Evolutionary conservation across 2,113 vertebrate species (phyloP), one percentile per base, ranked within the genome.

Genomic region (Jaculus jaculus): DNA sequence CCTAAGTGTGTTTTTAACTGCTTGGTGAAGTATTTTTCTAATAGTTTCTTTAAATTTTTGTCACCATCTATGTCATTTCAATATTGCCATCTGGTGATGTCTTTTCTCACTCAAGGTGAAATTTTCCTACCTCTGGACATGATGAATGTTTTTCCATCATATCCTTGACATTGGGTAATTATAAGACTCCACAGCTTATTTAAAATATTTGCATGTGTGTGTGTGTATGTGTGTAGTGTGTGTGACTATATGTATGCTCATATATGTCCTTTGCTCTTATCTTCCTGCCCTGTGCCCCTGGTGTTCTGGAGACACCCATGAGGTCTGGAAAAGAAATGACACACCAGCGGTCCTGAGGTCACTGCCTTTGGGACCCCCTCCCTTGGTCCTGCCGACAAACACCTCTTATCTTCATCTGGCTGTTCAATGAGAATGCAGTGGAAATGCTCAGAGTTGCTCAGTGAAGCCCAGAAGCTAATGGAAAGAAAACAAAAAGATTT

Each of bases 401-500:
- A 11, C 30, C 37, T 84, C 63, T 18, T 26, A 26, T 63, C 42
- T 34, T 91, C 34, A 21, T 24, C 7, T 42, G 21, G 37, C 51
- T 77, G 32, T 80, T 80, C 12, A 32, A 63, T 63, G 60, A 54
- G n/a, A 30, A 13, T 34, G 17, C 65, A 60, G 24, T 34, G 4
- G 61, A 79, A 84, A 79, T 5, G 5, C 32, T 68, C 78, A n/a
- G 26, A 58, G 54, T 23, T 75, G n/a, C n/a, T 71, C 51, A 26
- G 5, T n/a, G 51, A 10, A 54, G 34, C 51, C 68, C 63, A 92
- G 81, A 84, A 12, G 30, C n/a, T 81, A 65, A 81, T 18, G 4
- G 26, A 90, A 90, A 91, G 21, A n/a, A 72, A 86, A 84, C 42
- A 68, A 89, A 61, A 60, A 84, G 51, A 77, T 82, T 77, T 77